phyloP scores from a whole-genome alignment of 1,140 invertebrate species.

The Brachionus rotundiformis region DNA sequence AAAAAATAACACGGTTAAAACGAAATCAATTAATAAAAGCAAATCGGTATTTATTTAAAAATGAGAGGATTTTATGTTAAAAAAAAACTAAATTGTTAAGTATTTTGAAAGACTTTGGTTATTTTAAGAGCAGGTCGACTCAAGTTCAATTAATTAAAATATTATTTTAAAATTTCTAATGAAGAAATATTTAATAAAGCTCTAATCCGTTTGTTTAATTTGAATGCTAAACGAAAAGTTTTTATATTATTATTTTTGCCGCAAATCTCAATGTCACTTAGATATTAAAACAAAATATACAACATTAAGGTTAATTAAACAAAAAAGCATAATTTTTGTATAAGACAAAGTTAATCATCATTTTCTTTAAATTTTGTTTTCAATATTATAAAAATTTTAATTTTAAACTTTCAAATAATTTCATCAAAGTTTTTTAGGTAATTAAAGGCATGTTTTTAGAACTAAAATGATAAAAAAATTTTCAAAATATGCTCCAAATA shows the following conservation, averaged over 20 bases:
- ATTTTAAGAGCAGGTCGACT: neutral
- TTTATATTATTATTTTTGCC: neutral
- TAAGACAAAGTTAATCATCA: constrained; percentile 3
- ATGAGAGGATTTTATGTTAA: neutral
- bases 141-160: neutral
- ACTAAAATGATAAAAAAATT: constrained; percentile 41
- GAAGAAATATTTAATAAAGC: neutral
- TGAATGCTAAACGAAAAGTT: neutral
- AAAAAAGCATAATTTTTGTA: neutral
- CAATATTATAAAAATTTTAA: neutral
- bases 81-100: neutral
- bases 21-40: too few relatives aligned
- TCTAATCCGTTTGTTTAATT: neutral
- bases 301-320: neutral
- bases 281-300: neutral
- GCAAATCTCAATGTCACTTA: neutral
- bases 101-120: neutral
- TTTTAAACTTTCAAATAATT: too few relatives aligned
- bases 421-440: too few relatives aligned
- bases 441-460: neutral
- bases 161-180: neutral
- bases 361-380: neutral
- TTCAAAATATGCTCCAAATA: constrained; percentile 39
- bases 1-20: too few relatives aligned
- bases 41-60: neutral